Base-by-base conservation (phyloP, 1,140 invertebrate species). In the Colletes gigas region DNA sequence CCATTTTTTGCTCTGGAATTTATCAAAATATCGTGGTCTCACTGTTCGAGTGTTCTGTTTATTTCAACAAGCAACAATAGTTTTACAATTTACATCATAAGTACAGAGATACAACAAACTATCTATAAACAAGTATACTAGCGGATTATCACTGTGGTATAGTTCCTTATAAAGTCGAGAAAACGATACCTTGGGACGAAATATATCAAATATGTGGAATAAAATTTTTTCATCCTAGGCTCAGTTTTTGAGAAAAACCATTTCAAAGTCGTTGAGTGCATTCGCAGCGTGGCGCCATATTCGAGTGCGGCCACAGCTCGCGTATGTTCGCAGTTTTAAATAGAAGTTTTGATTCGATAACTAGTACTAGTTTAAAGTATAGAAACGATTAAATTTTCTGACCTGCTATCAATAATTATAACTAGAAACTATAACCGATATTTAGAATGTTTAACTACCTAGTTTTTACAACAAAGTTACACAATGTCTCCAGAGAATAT, bases 1-100 rank as follows among this genome's bases (percentile, higher is more conserved):
- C 15, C 44, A 4, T 8, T 14, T 10, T 68, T 21, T 30, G 5
- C 14, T 7, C 3, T 7, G 7, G 1, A 30, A 30, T 30, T 30
- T 30, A 30, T 30, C 30, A 30, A 15, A 44, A 44, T 44, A 44
- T 44, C 44, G 44, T 44, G 44, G 17, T 57, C 3, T 7, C 41
- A 19, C 10, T 8, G 50, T 62, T 78, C 77, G 60, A 73, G 30
- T 14, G 10, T 60, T 55, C 5, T 12, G 10, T 60, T 65, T 55
- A 71, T 72, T 72, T 1, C 14, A 47, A 78, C 74, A 60, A 77
- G 17, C 59, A 75, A 75, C 73, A 30, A 66, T 17, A 9, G 17
- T 44, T 71, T 7, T 55, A 44, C 8, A 30, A 19, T 19, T 69
- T 21, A 21, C 10, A 52, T 19, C 44, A 7, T 10, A 47, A 5